phyloP scores from a whole-genome alignment of 1,140 invertebrate species.

The Ganaspis sp. region DNA sequence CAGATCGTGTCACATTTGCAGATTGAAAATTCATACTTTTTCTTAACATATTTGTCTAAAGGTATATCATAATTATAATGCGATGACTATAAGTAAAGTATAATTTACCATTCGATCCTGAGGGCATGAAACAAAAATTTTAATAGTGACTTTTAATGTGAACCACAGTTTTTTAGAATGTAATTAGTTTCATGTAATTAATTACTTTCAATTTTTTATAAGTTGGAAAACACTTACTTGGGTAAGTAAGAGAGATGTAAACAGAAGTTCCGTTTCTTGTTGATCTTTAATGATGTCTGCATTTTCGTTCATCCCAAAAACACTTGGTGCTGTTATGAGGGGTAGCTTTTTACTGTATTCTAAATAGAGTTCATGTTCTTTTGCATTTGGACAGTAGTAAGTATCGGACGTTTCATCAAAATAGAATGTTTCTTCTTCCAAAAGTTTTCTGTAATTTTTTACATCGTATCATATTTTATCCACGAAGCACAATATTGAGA shows the following conservation, averaged over 20 bases:
- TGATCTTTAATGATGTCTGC: conserved; percentile 97
- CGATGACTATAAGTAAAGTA: too few species aligned
- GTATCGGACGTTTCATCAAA: conserved; percentile 72
- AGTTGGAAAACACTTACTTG: conserved; percentile 34
- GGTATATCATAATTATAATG: too few species aligned
- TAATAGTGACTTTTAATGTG: neutral
- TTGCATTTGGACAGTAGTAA: conserved; percentile 86
- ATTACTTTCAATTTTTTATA: conserved; percentile 7
- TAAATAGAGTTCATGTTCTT: conserved; percentile 87
- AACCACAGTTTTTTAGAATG: neutral
- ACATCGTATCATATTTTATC: too few species aligned
- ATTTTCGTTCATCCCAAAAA: conserved; percentile 96
- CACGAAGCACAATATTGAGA: too few species aligned
- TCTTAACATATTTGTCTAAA: too few species aligned
- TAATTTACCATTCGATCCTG: conserved; percentile 72
- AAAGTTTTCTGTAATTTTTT: conserved; percentile 56
- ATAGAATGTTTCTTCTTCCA: conserved; percentile 66
- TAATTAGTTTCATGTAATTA: conserved; percentile 4
- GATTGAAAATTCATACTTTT: too few species aligned
- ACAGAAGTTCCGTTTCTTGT: conserved; percentile 88
- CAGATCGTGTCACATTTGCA: too few species aligned
- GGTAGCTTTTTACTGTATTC: conserved; percentile 88
- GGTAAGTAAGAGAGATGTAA: conserved; percentile 82
- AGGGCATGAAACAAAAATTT: conserved; percentile 34
- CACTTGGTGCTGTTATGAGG: conserved; percentile 86